A percentile compares a stretch with the other conserved stretches of the same genome.
phyloP scores from a whole-genome alignment of 2,888 invertebrate genomes.

The Neoascia interrupta region DNA sequence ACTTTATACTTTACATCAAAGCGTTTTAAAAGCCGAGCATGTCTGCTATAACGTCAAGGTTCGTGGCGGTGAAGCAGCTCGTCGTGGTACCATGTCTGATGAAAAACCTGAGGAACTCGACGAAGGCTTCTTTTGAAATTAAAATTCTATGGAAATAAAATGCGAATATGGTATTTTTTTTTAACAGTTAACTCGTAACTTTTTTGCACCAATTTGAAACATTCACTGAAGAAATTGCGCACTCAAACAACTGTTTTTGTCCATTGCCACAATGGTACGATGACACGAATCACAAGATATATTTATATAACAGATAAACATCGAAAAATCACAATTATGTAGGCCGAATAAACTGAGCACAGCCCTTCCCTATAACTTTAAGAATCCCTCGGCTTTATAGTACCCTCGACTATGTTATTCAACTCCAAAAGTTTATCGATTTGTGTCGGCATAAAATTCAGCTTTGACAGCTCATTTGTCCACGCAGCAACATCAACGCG shows the following conservation, averaged over 20 bases:
- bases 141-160: conserved; percentile 3
- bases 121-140: conserved; percentile 79
- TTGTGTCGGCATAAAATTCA: conserved; percentile 81
- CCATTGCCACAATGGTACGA: no score
- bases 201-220: no score
- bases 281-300: neutral
- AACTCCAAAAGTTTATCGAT: conserved; percentile 83
- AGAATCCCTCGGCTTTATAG: conserved; percentile 80
- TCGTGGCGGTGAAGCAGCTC: conserved; percentile 87
- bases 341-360: no score
- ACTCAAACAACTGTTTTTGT: neutral
- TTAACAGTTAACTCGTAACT: no score
- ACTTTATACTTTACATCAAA: conserved; percentile 85
- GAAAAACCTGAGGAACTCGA: conserved; percentile 79
- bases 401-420: conserved; percentile 83
- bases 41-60: conserved; percentile 90
- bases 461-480: conserved; percentile 82
- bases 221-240: no score
- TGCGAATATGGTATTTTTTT: no score
- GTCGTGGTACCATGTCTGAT: conserved; percentile 80
- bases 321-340: conserved; percentile 24
- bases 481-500: conserved; percentile 91
- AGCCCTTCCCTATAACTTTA: conserved; percentile 10
- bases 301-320: conserved; percentile 19
- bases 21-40: conserved; percentile 90